Evolutionary conservation across 2,113 vertebrate species (phyloP), one percentile per base, ranked within the genome.

Genomic region (Erpornis zantholeuca): DNA sequence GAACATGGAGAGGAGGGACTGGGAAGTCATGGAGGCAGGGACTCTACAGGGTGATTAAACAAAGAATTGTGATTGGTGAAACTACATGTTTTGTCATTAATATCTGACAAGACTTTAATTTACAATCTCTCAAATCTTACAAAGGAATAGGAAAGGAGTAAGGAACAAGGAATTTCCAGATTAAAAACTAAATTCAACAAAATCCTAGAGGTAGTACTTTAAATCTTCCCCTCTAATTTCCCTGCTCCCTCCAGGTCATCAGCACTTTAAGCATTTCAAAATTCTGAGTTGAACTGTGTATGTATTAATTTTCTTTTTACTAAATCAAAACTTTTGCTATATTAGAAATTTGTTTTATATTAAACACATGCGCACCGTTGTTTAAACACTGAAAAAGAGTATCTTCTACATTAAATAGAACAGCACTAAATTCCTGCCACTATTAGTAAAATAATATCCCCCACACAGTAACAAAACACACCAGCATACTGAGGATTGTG

Each of bases 111-210:
- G 24, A 73, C 40, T 79, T 56, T 23, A 16, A 35, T 33, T 56
- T 69, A 21, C 17, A 47, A 38, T n/a, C 65, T 75, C 71, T 93
- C 35, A 76, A 19, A 29, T 40, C 25, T 72, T 68, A 69, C 15
- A 84, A 52, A 12, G 15, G 28, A 88, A 70, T 6, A 38, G 15
- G 18, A 90, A 93, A 82, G 11, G 7, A 84, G 10, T 6, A 87
- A 85, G 10, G 21, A 59, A 68, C 6, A 65, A 17, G 1, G 4
- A 45, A 61, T 59, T 85, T 72, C 49, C n/a, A 80, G 61, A 60
- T 23, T 15, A 72, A 80, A 95, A 88, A 22, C 36, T 54, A 57
- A 76, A 88, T 75, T 85, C 19, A 84, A 47, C 20, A 92, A 71
- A 89, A 89, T 20, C 44, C 49, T 56, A 72, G 19, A 83, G 29